phyloP scores from a whole-genome alignment of 2,888 invertebrate genomes.

The Scaptomyza caliginosa region DNA sequence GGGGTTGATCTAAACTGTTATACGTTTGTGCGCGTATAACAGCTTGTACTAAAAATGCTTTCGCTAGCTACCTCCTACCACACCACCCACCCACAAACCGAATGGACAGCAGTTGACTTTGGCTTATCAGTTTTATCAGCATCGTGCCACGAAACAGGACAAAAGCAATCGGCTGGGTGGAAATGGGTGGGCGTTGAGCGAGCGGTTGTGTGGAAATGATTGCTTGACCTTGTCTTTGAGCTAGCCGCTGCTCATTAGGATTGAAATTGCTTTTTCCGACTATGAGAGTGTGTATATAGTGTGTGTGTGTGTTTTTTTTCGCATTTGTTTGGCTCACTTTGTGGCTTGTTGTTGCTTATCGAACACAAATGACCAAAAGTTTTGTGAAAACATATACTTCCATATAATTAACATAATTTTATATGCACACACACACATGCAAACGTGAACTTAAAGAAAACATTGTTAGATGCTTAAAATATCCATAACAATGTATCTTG shows the following conservation, averaged over 20 bases:
- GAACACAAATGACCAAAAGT: constrained; percentile 50
- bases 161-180: neutral
- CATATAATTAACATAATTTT: constrained; percentile 21
- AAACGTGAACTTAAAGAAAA: neutral
- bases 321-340: constrained; percentile 41
- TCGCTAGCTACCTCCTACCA: neutral
- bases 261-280: constrained; percentile 49
- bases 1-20: constrained; percentile 33
- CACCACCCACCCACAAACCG: neutral
- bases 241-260: constrained; percentile 65
- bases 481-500: neutral
- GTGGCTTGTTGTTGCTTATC: constrained; percentile 54
- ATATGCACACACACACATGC: neutral
- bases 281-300: neutral
- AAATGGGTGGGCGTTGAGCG: neutral
- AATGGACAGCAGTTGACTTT: constrained; percentile 26
- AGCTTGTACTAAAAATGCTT: constrained; percentile 56
- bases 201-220: neutral
- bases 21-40: constrained; percentile 46
- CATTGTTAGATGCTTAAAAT: neutral
- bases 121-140: constrained; percentile 69
- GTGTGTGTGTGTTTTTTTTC: constrained; percentile 4
- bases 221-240: constrained; percentile 66
- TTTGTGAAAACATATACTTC: constrained; percentile 26
- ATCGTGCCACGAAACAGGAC: constrained; percentile 7